phyloP scores from a whole-genome alignment of 2,797 vertebrate species.

The Oreochromis grahami region DNA sequence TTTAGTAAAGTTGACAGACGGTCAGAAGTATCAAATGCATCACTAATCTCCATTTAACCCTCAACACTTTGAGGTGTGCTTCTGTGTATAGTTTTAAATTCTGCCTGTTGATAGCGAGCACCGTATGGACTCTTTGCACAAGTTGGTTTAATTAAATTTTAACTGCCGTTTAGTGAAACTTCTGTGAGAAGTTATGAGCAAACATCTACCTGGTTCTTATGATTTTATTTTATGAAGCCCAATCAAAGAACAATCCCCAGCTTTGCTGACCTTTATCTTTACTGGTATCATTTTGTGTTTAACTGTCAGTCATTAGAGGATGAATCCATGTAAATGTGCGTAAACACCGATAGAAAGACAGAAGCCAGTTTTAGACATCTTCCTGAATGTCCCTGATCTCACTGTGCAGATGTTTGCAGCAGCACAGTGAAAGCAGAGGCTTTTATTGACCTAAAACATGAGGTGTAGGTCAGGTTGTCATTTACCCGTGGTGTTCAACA shows the following conservation, averaged over 20 bases:
- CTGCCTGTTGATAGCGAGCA: neutral
- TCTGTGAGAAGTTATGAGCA: neutral
- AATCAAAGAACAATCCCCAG: neutral
- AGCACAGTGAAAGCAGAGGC: neutral
- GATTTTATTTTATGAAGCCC: neutral
- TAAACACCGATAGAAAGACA: neutral
- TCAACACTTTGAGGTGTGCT: neutral
- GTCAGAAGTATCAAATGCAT: neutral
- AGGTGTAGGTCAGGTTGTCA: neutral
- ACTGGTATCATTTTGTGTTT: neutral
- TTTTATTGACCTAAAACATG: neutral
- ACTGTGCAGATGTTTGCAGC: neutral
- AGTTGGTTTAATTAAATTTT: neutral
- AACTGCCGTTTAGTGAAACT: neutral
- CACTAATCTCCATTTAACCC: neutral
- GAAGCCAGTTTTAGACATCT: neutral
- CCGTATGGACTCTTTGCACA: neutral
- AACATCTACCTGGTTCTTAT: neutral
- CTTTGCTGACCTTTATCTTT: neutral
- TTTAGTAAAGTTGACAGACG: neutral
- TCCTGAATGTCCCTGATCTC: neutral
- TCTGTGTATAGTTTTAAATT: neutral
- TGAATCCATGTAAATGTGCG: neutral
- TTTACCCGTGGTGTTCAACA: neutral
- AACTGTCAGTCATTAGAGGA: neutral